phyloP scores from a whole-genome alignment of 2,113 vertebrate genomes.

The Hemiprocne comata region DNA sequence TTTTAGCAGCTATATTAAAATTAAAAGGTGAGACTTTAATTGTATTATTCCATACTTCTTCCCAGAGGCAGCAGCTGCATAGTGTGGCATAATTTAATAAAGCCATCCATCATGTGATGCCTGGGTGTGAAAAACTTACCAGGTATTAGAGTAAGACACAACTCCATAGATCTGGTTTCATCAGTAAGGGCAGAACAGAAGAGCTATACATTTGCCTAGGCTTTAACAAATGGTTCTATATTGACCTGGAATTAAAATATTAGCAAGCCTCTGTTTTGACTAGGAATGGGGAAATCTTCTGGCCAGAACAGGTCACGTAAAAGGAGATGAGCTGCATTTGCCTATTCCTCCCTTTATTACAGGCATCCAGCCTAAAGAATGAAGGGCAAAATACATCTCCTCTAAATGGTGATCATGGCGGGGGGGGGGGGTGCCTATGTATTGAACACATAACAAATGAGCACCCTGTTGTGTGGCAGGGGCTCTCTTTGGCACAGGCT shows the following conservation, averaged over 20 bases:
- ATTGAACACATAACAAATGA: accelerated
- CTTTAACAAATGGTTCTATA: not conserved
- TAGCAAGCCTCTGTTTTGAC: not conserved
- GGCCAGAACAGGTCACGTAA: not conserved
- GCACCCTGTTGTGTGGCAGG: not conserved
- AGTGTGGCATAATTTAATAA: not conserved
- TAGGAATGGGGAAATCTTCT: not conserved
- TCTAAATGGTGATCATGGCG: not conserved
- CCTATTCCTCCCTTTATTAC: not conserved
- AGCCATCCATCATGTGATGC: not conserved
- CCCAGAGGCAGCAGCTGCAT: not conserved
- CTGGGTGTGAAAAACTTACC: not conserved
- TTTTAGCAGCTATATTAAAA: not conserved
- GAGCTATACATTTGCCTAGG: accelerated
- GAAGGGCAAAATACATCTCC: not conserved
- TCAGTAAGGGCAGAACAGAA: not conserved
- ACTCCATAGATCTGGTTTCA: not conserved
- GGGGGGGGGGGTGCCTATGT: not conserved
- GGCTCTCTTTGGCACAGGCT: not conserved
- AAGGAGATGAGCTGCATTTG: not conserved
- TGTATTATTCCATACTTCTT: not conserved
- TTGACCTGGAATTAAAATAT: not conserved
- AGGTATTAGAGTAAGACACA: not conserved
- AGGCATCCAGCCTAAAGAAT: not conserved
- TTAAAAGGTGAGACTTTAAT: not conserved